Percentiles rank a stretch among this genome's conserved stretches.
Conservation (phyloP, 2,113 vertebrate species). For the Eclectus roratus region DNA sequence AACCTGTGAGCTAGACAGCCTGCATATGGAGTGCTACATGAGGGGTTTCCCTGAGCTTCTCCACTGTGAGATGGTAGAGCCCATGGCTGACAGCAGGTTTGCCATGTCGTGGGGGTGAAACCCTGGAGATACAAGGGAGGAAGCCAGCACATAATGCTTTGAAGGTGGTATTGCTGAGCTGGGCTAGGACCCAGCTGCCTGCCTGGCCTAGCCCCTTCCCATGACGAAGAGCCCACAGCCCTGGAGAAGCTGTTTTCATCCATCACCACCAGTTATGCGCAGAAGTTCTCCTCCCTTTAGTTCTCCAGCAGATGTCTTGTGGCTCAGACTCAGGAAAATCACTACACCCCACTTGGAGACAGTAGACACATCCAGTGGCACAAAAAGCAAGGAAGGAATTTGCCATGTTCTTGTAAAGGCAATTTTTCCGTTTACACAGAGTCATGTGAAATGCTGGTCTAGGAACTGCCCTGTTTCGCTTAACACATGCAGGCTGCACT, state of each 20-base stretch:
- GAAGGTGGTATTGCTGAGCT: neutral
- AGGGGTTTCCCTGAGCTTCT: neutral
- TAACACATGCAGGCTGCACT: neutral
- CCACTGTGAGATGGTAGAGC: neutral
- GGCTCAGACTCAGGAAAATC: slow-evolving; percentile 47
- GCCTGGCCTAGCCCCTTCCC: neutral
- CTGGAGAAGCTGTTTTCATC: neutral
- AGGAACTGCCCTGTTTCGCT: neutral
- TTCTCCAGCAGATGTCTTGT: slow-evolving; percentile 6
- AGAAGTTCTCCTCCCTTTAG: slow-evolving; percentile 6
- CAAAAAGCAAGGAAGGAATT: neutral
- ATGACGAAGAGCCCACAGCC: neutral
- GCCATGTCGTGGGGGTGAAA: neutral
- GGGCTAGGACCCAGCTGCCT: neutral
- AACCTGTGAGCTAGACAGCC: neutral
- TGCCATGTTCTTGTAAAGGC: neutral
- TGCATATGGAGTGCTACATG: fast-evolving
- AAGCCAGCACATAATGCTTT: neutral
- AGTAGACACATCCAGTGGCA: neutral
- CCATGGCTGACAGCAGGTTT: neutral
- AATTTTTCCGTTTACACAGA: neutral
- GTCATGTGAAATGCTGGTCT: neutral
- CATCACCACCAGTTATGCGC: neutral
- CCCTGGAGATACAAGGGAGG: fast-evolving
- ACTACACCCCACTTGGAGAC: slow-evolving; percentile 19